Evolutionary conservation across 2,797 vertebrate species (phyloP), one percentile per base, ranked within the genome.

Genomic region (Orientallactaga sibirica): DNA sequence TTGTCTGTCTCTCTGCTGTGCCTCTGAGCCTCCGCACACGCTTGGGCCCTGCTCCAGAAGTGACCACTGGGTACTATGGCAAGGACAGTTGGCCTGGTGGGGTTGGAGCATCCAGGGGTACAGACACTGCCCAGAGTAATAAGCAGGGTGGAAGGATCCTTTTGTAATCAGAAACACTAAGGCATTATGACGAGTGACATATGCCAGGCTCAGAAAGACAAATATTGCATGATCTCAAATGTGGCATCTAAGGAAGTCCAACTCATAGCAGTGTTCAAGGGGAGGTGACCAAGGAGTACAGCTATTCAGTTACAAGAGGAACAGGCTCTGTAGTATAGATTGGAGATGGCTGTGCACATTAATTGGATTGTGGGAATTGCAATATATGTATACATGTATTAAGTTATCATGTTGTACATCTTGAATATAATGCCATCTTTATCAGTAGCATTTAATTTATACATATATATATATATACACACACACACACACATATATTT

Each of bases 141-240:
- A 43, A 58, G 41, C 64, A 41, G 0, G 0, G 29, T 15, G 0
- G 70, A 9, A 10, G 2, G 0, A 41, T 43, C 25, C 15, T 7
- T 70, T 68, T n/a, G 25, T 71, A 79, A 14, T 55, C 66, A 29
- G 61, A 25, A 48, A 77, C 68, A 0, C 22, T 3, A 2, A 81
- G 22, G 81, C 68, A 25, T 37, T 29, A 29, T 5, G 48, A 27
- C 12, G 14, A 27, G 61, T 25, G 20, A 33, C 67, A 68, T 37
- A n/a, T 41, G 75, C 68, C 68, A 43, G 62, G 15, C 33, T 37
- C 66, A n/a, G 78, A 94, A 73, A 91, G 24, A 33, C 67, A 88
- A 29, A 43, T 55, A 66, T 9, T 9, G 0, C 4, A 2, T 29
- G 27, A 24, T 25, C 43, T 79, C n/a, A 1, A 5, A 24, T n/a